Conservation (phyloP, 1,140 invertebrate species). For the Neuroterus valhalla region DNA sequence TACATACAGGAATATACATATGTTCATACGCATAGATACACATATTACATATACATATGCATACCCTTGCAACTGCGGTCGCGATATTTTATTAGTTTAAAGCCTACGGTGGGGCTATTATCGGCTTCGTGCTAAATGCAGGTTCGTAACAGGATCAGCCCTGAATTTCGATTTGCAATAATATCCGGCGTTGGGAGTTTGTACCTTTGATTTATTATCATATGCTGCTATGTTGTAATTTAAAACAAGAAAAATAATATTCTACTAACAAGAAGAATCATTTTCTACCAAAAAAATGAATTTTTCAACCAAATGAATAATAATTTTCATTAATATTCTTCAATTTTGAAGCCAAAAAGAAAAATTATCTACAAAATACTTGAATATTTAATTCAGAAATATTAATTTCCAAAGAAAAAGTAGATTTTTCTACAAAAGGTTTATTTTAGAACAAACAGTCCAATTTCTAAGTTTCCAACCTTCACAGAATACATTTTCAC, state of each 20-base stretch:
- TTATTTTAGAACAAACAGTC: no score
- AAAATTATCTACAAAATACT: no score
- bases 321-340: no score
- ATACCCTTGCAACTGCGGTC: constrained; percentile 42
- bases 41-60: neutral
- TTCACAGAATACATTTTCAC: no score
- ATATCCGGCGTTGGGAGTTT: constrained; percentile 39
- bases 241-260: neutral
- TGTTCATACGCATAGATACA: constrained; percentile 53
- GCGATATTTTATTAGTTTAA: constrained; percentile 60
- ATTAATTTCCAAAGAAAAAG: no score
- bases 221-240: neutral
- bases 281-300: no score
- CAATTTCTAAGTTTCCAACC: no score
- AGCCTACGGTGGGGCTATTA: constrained; percentile 60
- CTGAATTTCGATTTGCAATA: constrained; percentile 53
- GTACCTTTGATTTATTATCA: constrained; percentile 21
- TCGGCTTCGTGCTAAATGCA: constrained; percentile 61
- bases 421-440: no score
- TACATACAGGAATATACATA: constrained; percentile 27
- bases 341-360: no score
- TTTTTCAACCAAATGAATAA: no score
- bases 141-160: constrained; percentile 62
- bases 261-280: neutral
- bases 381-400: no score